A percentile compares a stretch with the other conserved stretches of the same genome.
Evolutionary conservation across 2,888 invertebrate genomes (phyloP).

Genomic region (Blastobasis adustella): DNA sequence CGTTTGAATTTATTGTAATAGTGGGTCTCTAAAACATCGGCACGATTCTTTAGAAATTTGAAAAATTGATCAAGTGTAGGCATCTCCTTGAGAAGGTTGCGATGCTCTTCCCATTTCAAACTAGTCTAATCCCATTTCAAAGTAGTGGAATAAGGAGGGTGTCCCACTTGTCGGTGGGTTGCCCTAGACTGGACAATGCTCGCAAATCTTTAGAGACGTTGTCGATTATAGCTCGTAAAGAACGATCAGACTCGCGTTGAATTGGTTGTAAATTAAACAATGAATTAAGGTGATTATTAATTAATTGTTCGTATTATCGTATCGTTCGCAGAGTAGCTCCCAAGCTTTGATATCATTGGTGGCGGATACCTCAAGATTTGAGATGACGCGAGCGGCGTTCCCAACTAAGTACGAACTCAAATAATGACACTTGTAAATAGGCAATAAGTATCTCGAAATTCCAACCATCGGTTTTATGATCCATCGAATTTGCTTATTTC

Average conservation of each 20-base stretch:
- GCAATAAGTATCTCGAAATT: constrained; percentile 16
- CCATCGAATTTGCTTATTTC: constrained; percentile 16
- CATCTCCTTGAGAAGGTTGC: not conserved
- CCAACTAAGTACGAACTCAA: constrained; percentile 12
- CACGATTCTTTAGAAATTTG: constrained; percentile 8
- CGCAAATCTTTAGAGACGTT: constrained; percentile 18
- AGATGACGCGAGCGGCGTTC: no score
- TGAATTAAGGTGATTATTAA: constrained; percentile 9
- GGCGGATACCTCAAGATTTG: constrained; percentile 4
- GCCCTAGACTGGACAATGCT: constrained; percentile 17
- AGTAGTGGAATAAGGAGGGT: constrained; percentile 12
- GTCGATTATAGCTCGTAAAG: constrained; percentile 9
- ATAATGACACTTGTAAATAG: constrained; percentile 20
- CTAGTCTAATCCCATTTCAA: constrained; percentile 14
- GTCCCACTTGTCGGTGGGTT: constrained; percentile 17
- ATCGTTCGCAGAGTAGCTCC: constrained; percentile 6
- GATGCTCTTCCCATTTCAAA: constrained; percentile 15
- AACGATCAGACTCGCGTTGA: constrained; percentile 5
- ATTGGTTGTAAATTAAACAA: constrained; percentile 7
- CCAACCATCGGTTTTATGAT: constrained; percentile 13
- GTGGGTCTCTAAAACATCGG: constrained; percentile 10
- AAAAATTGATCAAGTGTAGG: constrained; percentile 8
- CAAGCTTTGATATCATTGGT: constrained; percentile 7
- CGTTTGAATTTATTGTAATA: not conserved
- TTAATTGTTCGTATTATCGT: constrained; percentile 6